phyloP scores from a whole-genome alignment of 64 coral and sea anemone species.

The Platygyra sinensis region DNA sequence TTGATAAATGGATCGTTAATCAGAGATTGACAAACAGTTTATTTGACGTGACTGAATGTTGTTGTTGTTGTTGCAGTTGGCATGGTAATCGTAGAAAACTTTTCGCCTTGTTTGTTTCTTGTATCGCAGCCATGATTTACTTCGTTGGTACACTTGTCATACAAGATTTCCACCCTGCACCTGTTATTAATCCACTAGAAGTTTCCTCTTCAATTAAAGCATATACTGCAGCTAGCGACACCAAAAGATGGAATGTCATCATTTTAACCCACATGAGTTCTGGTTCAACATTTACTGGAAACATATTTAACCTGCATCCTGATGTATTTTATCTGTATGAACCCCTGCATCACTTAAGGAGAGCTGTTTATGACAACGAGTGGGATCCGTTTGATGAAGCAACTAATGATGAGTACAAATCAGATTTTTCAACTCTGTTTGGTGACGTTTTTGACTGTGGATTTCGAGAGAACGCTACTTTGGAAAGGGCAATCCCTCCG shows the following conservation, averaged over 20 bases:
- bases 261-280: background rate
- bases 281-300: background rate
- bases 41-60: no score
- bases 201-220: background rate
- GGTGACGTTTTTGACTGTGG: background rate
- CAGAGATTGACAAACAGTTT: no score
- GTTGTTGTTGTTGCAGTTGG: no score
- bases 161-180: no score
- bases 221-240: background rate
- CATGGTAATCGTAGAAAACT: no score
- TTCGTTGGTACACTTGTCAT: no score
- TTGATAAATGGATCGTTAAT: no score
- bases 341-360: background rate
- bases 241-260: slow-evolving; percentile 5
- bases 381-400: background rate
- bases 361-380: background rate
- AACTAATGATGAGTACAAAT: background rate
- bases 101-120: no score
- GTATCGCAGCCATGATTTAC: no score
- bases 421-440: background rate
- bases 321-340: background rate
- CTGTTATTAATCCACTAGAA: no score
- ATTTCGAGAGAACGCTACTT: background rate
- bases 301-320: background rate
- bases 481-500: background rate